phyloP scores from a whole-genome alignment of 2,797 vertebrate species.

The Enteromius viviparus region DNA sequence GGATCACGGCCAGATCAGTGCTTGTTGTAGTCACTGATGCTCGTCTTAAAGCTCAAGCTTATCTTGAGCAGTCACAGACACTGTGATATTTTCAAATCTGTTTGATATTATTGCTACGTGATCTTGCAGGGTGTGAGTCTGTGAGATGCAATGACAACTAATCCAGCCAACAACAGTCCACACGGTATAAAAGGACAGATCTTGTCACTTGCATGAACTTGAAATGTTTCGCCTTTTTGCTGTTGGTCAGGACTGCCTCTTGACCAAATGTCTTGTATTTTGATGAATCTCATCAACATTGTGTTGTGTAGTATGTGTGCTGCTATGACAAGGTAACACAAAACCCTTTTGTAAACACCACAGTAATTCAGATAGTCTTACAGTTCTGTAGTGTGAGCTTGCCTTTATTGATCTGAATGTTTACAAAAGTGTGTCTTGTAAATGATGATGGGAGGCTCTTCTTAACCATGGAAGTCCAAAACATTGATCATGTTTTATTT shows the following conservation, averaged over 20 bases:
- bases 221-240: neutral
- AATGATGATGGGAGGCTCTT: neutral
- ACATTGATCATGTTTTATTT: neutral
- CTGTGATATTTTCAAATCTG: neutral
- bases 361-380: neutral
- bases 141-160: neutral
- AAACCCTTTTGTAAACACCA: neutral
- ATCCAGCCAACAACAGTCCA: neutral
- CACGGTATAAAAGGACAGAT: neutral
- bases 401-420: neutral
- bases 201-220: neutral
- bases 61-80: neutral
- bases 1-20: neutral
- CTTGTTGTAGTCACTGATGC: neutral
- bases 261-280: neutral
- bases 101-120: neutral
- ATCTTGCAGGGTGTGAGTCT: neutral
- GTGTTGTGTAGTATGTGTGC: neutral
- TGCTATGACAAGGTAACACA: neutral
- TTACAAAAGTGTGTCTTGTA: constrained; percentile 11
- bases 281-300: neutral
- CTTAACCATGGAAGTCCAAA: neutral
- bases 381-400: neutral
- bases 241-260: neutral
- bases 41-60: neutral